These are phyloP conservation scores for Pandemis corylana DNA, from an alignment of 2,888 invertebrate species.

Conservation along the genomic window DNA sequence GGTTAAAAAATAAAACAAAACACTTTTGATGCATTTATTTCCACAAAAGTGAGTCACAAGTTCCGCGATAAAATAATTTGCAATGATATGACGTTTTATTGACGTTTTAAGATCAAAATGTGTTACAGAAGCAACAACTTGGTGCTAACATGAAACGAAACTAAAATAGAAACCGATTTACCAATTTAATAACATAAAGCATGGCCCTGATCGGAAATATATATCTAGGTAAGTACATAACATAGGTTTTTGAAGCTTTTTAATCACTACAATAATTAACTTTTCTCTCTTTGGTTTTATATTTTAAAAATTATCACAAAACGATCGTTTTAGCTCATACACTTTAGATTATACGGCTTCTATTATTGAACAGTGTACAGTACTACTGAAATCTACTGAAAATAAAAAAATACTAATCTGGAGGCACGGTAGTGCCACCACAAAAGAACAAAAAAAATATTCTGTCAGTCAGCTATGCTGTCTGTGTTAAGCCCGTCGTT, in stretches of 20 bases:
- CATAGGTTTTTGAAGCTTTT: no score
- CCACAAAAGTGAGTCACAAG: constrained; percentile 58
- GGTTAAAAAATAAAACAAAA: constrained; percentile 40
- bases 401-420: no score
- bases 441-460: no score
- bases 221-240: no score
- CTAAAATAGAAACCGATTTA: no score
- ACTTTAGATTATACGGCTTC: no score
- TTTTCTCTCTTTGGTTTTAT: neutral
- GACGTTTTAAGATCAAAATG: neutral
- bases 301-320: neutral
- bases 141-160: constrained; percentile 11
- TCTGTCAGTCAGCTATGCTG: no score
- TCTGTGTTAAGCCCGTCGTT: neutral
- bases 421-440: no score
- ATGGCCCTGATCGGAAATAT: neutral
- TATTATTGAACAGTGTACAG: no score
- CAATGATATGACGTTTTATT: constrained; percentile 37
- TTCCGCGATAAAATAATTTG: constrained; percentile 50
- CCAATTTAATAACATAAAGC: neutral
- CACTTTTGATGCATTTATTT: constrained; percentile 54
- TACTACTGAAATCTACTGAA: no score
- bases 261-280: no score
- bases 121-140: constrained; percentile 14
- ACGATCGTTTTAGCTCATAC: no score